Conservation (phyloP, 2,113 vertebrate species). For the Cyphomyrus discorhynchus region DNA sequence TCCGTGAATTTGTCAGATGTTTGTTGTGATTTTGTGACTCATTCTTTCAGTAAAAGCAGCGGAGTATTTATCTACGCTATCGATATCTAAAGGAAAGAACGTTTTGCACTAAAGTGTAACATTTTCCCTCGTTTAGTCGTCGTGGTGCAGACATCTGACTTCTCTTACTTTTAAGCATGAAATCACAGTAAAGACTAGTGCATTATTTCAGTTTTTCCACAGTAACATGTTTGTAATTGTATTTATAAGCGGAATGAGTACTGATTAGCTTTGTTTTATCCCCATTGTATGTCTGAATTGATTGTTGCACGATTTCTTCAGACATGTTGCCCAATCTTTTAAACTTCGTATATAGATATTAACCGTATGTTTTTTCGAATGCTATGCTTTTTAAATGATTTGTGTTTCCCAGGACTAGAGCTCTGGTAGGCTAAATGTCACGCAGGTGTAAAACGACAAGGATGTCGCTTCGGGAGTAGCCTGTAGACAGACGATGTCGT, state of each 20-base stretch:
- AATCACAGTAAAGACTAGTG: not conserved
- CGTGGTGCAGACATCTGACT: not conserved
- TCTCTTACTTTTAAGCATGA: not conserved
- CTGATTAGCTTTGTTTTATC: not conserved
- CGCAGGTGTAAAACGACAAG: not conserved
- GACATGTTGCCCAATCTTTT: not conserved
- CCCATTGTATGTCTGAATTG: not conserved
- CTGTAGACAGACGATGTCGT: not conserved
- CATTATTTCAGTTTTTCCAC: not conserved
- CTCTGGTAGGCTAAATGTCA: not conserved
- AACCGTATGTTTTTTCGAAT: not conserved
- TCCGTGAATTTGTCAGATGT: constrained; percentile 10
- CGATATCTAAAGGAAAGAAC: not conserved
- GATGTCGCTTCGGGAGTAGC: not conserved
- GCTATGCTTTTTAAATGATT: not conserved
- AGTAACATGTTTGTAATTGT: not conserved
- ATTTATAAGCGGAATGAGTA: not conserved
- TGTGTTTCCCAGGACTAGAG: not conserved
- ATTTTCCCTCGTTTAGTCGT: not conserved
- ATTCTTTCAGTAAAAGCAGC: not conserved
- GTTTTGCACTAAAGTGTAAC: not conserved
- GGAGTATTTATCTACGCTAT: not conserved
- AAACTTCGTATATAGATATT: not conserved
- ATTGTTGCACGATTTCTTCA: not conserved
- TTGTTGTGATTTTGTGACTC: not conserved